These are phyloP conservation scores for Gadus macrocephalus DNA, from an alignment of 2,113 vertebrate genomes.

Conservation along the genomic window DNA sequence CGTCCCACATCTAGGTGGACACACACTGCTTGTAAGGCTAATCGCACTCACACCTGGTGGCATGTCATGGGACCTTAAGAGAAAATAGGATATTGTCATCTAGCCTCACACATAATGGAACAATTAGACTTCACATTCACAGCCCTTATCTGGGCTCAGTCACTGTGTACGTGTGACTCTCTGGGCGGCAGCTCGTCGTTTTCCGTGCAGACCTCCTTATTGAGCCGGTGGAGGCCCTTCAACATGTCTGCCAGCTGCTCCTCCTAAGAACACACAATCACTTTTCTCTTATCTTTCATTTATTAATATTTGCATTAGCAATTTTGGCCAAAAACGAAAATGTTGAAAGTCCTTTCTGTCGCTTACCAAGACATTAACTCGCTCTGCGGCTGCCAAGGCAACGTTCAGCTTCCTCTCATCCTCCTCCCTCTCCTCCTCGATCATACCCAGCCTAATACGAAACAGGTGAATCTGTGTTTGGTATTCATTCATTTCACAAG, in stretches of 20 bases:
- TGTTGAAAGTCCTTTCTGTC: not conserved
- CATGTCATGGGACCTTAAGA: not conserved
- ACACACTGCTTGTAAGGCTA: too few species aligned
- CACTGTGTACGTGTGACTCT: constrained; percentile 33
- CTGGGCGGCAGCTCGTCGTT: constrained; percentile 38
- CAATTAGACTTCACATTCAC: not conserved
- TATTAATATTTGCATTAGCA: not conserved
- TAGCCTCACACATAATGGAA: not conserved
- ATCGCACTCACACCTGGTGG: too few species aligned
- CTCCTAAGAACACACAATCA: constrained; percentile 52
- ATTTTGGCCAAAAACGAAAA: not conserved
- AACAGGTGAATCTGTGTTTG: not conserved
- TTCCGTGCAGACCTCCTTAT: constrained; percentile 32
- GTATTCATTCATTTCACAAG: too few species aligned
- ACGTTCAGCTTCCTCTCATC: constrained; percentile 72
- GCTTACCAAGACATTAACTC: constrained; percentile 72
- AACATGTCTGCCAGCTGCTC: constrained; percentile 71
- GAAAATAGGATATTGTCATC: not conserved
- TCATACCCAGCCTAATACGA: constrained; percentile 64
- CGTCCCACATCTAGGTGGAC: too few species aligned
- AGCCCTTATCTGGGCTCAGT: constrained; percentile 26
- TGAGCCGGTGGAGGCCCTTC: constrained; percentile 57
- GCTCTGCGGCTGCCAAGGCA: constrained; percentile 69
- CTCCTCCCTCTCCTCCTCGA: constrained; percentile 77
- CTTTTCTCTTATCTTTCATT: not conserved